Evolutionary conservation across 2,888 invertebrate species (phyloP), one percentile per base, ranked within the genome.

Genomic region (Tetragonula carbonaria): DNA sequence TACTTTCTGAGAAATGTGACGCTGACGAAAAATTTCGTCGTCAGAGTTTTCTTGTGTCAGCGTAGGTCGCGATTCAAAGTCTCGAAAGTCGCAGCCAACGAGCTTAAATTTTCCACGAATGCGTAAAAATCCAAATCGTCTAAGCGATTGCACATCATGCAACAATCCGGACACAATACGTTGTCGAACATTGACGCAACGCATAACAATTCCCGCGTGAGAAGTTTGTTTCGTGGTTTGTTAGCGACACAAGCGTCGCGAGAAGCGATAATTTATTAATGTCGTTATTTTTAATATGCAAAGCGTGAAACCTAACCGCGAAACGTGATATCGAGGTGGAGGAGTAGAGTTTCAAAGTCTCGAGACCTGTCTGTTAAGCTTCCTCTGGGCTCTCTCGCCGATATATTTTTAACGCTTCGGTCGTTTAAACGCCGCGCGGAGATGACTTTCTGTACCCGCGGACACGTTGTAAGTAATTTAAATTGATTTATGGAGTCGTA

Each of bases 231-330:
- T 53, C 13, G 11, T 13, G 33, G 23, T 18, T 13, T 8, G 18
- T 70, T 59, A 45, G 50, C 2, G 28, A 28, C 28, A 28, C 28
- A 13, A 59, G 5, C 51, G 14, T 14, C 13, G 66, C 51, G 80
- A 71, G 16, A 65, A 8, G 28, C 66, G 80, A 59, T 71, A 72
- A 82, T 82, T 80, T 82, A 82, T 82, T 80, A 80, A 66, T 53
- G 74, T 74, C 74, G 80, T 80, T 82, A 74, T 75, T 80, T 82
- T 82, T 74, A 71, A 82, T 82, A 82, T 74, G 51, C 45, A 28
- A 74, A 80, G 74, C 65, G 74, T 74, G 82, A 82, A 82, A 82
- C 82, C 57, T 45, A 74, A 71, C 66, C 82, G 53, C 74, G 82
- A 80, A 82, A 82, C 80, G 66, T 4, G 82, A 82, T 74, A 67